These are phyloP conservation scores for Chlorops oryzae DNA, from an alignment of 1,140 invertebrate genomes.

Conservation along the genomic window DNA sequence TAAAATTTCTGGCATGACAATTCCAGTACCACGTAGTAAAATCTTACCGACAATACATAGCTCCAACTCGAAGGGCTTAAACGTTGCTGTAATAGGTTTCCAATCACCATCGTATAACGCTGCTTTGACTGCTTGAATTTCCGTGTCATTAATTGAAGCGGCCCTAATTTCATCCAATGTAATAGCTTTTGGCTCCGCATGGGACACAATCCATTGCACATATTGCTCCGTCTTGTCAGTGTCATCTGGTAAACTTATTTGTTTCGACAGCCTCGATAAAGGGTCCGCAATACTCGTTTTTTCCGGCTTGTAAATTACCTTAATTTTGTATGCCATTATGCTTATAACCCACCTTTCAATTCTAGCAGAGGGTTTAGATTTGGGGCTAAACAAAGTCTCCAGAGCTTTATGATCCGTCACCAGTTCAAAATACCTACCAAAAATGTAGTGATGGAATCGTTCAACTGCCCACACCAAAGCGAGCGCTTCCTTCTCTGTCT, in stretches of 20 bases:
- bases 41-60: no score
- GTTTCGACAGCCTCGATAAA: background rate
- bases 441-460: constrained; percentile 48
- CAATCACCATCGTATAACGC: no score
- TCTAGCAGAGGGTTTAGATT: constrained; percentile 21
- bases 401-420: constrained; percentile 51
- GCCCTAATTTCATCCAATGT: no score
- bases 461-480: constrained; percentile 44
- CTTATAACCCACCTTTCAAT: constrained; percentile 28
- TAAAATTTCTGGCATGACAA: constrained; percentile 22
- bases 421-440: constrained; percentile 46
- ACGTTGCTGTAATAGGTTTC: no score
- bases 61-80: constrained; percentile 10
- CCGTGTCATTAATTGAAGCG: no score
- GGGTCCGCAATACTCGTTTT: constrained; percentile 4
- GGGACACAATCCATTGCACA: no score
- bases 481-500: constrained; percentile 50
- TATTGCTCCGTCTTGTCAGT: constrained; percentile 21
- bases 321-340: constrained; percentile 23
- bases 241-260: background rate
- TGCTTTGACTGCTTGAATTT: no score
- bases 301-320: constrained; percentile 20
- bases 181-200: no score
- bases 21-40: constrained; percentile 17
- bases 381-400: constrained; percentile 33